Conservation (phyloP, 2,888 invertebrate genomes). For the Andrena fulva region DNA sequence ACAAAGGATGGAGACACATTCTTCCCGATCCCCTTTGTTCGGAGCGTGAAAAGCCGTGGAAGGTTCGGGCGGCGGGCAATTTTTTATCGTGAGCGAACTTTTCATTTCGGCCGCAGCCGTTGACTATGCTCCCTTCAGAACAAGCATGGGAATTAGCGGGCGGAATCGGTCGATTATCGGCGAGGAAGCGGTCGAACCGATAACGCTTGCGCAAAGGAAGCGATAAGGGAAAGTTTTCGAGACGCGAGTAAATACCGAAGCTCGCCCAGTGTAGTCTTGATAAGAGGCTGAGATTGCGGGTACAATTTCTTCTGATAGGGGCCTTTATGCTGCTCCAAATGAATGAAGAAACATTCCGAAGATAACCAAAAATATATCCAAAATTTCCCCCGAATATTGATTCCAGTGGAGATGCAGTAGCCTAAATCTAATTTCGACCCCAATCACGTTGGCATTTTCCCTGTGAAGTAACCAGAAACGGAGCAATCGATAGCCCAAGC, state of each 20-base stretch:
- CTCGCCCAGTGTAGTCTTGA: background rate
- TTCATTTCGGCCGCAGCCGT: slow-evolving; percentile 23
- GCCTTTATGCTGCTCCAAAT: background rate
- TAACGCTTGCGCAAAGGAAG: slow-evolving; percentile 1
- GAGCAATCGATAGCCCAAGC: background rate
- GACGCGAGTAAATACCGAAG: background rate
- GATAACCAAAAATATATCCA: too few relatives aligned
- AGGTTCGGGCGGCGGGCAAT: slow-evolving; percentile 39
- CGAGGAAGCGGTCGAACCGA: slow-evolving; percentile 4
- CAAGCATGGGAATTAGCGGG: slow-evolving; percentile 4
- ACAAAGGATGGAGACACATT: slow-evolving; percentile 46
- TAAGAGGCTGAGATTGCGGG: background rate
- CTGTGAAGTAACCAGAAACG: background rate
- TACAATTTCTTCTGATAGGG: background rate
- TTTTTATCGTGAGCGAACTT: slow-evolving; percentile 47
- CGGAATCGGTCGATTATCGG: slow-evolving; percentile 22
- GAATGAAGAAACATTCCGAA: too few relatives aligned
- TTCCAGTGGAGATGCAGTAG: background rate
- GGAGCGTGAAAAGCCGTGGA: slow-evolving; percentile 48
- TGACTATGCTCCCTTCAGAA: background rate
- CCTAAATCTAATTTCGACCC: background rate
- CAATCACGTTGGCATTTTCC: background rate
- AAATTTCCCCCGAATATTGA: background rate
- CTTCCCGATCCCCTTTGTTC: slow-evolving; percentile 42
- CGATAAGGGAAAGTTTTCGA: slow-evolving; percentile 20